Percentiles rank a stretch among this genome's conserved stretches.
These are phyloP conservation scores for Daubentonia madagascariensis DNA, from an alignment of 2,113 vertebrate genomes.

Conservation along the genomic window DNA sequence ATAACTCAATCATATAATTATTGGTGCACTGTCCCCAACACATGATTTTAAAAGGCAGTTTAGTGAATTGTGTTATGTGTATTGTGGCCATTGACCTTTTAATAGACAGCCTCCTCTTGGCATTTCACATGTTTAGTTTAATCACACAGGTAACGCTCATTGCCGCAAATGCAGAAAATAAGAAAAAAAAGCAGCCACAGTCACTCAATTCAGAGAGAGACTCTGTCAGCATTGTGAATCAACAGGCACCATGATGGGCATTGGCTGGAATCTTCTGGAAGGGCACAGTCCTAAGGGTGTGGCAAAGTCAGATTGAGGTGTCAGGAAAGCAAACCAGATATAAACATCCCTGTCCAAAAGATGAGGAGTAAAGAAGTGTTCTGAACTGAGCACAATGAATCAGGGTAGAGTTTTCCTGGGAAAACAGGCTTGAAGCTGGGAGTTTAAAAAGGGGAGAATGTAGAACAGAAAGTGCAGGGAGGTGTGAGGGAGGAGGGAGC, in stretches of 20 bases:
- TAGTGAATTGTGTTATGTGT: neutral
- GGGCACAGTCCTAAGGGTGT: neutral
- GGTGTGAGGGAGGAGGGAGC: neutral
- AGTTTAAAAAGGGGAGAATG: neutral
- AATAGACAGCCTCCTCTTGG: neutral
- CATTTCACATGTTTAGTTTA: neutral
- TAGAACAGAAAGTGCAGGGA: neutral
- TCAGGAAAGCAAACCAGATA: neutral
- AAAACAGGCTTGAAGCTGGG: neutral
- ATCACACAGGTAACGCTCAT: neutral
- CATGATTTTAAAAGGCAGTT: too few species aligned
- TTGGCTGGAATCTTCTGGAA: neutral
- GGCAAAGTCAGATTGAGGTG: neutral
- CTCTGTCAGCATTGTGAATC: too few species aligned
- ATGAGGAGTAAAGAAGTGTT: neutral
- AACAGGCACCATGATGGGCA: neutral
- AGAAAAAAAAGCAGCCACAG: neutral
- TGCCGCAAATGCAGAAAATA: neutral
- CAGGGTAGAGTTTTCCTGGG: neutral
- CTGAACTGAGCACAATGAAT: neutral
- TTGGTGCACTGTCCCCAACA: neutral
- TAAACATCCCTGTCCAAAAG: neutral
- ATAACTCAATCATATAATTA: neutral
- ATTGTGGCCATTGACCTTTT: neutral
- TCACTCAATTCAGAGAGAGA: neutral